Evolutionary conservation across 2,888 invertebrate genomes (phyloP).

Genomic region (Ceraclea dissimilis): DNA sequence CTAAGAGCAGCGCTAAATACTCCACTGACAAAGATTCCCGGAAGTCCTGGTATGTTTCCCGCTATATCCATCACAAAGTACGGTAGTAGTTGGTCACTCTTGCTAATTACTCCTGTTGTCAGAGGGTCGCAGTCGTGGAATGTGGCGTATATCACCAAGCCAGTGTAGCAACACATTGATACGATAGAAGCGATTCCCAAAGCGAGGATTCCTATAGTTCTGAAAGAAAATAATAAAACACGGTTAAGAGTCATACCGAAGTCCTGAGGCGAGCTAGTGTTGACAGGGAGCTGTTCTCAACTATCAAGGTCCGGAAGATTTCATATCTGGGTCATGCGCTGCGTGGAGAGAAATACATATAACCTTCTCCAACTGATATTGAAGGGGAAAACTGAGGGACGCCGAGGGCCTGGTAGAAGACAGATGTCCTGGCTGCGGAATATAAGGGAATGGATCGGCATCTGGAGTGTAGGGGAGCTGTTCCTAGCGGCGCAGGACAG

Average conservation of each 20-base stretch:
- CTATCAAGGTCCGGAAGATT: too few species aligned
- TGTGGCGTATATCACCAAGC: constrained; percentile 78
- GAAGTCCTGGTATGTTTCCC: constrained; percentile 64
- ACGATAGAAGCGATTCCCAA: constrained; percentile 68
- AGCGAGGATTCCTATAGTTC: constrained; percentile 69
- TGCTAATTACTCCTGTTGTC: constrained; percentile 59
- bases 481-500: too few species aligned
- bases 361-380: too few species aligned
- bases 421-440: too few species aligned
- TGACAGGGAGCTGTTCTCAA: neutral
- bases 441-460: too few species aligned
- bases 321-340: too few species aligned
- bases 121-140: constrained; percentile 82
- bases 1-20: constrained; percentile 83
- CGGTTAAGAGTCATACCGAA: too few species aligned
- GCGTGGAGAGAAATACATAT: too few species aligned
- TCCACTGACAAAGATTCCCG: constrained; percentile 79
- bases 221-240: constrained; percentile 40
- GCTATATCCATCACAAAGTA: constrained; percentile 78
- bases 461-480: too few species aligned
- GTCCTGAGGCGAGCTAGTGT: neutral
- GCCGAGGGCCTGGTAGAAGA: too few species aligned
- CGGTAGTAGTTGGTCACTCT: constrained; percentile 69
- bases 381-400: too few species aligned
- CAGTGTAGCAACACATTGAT: constrained; percentile 74